These are phyloP conservation scores for Fissipunctia ypsillon DNA, from an alignment of 2,888 invertebrate genomes.

Conservation along the genomic window DNA sequence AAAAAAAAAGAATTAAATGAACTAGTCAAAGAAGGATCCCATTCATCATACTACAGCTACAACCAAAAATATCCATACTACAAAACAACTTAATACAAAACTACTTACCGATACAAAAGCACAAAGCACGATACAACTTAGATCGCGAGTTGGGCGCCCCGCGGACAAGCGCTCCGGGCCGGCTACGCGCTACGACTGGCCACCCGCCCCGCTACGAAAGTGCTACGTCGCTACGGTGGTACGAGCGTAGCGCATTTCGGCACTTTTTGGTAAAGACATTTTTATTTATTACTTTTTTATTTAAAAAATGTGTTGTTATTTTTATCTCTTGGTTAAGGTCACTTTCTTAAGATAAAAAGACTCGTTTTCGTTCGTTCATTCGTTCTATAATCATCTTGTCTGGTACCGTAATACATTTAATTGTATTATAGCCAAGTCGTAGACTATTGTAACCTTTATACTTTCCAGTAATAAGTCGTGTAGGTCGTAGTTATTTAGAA, in stretches of 20 bases:
- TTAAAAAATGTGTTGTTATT: conserved; percentile 20
- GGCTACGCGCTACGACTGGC: conserved; percentile 76
- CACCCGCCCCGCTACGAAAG: conserved; percentile 71
- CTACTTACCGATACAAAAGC: conserved; percentile 57
- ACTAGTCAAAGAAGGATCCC: background rate
- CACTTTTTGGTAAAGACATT: conserved; percentile 22
- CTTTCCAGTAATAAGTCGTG: too few species aligned
- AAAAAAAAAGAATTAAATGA: too few species aligned
- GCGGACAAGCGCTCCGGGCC: conserved; percentile 70
- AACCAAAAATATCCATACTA: too few species aligned
- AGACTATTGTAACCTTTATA: background rate
- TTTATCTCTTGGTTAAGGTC: conserved; percentile 18
- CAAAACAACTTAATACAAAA: background rate
- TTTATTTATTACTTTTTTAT: conserved; percentile 17
- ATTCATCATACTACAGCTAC: background rate
- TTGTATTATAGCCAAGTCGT: background rate
- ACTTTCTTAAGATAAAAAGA: background rate
- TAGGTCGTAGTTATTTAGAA: background rate
- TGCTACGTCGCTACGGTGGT: conserved; percentile 52
- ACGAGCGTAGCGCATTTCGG: conserved; percentile 35
- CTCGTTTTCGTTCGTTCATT: too few species aligned
- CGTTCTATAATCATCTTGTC: background rate
- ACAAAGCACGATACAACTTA: conserved; percentile 73
- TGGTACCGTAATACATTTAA: conserved; percentile 1
- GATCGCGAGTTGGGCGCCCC: conserved; percentile 72